A percentile compares a stretch with the other conserved stretches of the same genome.
phyloP scores from a whole-genome alignment of 1,140 invertebrate genomes.

The Trachymyrmex septentrionalis region DNA sequence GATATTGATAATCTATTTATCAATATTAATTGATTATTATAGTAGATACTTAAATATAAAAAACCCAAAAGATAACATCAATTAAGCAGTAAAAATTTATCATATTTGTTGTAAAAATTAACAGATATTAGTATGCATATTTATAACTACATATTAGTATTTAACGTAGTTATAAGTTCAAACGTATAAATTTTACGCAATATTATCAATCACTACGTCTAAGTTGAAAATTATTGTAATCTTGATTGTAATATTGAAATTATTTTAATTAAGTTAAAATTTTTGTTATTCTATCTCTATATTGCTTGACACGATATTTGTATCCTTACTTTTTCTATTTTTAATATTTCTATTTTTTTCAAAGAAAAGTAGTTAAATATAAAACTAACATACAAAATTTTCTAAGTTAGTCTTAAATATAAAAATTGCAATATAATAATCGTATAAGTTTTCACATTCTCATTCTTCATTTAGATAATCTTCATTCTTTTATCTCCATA shows the following conservation, averaged over 20 bases:
- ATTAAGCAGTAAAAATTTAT: background rate
- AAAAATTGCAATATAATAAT: background rate
- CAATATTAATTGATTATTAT: background rate
- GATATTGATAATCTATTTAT: background rate
- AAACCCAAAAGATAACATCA: background rate
- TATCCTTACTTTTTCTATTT: background rate
- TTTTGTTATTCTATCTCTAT: background rate
- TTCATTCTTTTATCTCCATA: background rate
- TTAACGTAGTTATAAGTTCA: background rate
- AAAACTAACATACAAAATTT: background rate
- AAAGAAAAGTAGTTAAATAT: background rate
- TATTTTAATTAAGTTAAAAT: conserved; percentile 1
- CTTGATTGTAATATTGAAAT: background rate
- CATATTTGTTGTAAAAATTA: background rate
- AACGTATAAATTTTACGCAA: background rate
- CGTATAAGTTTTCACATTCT: background rate
- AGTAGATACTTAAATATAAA: background rate
- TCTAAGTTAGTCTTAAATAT: background rate
- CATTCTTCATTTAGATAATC: conserved; percentile 12
- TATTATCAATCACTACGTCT: background rate
- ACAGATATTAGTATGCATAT: too few relatives aligned
- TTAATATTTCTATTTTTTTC: too few relatives aligned
- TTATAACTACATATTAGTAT: background rate
- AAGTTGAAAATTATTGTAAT: background rate
- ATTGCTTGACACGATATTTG: background rate